These are phyloP conservation scores for Haemorhous mexicanus DNA, from an alignment of 2,113 vertebrate species.

Conservation along the genomic window DNA sequence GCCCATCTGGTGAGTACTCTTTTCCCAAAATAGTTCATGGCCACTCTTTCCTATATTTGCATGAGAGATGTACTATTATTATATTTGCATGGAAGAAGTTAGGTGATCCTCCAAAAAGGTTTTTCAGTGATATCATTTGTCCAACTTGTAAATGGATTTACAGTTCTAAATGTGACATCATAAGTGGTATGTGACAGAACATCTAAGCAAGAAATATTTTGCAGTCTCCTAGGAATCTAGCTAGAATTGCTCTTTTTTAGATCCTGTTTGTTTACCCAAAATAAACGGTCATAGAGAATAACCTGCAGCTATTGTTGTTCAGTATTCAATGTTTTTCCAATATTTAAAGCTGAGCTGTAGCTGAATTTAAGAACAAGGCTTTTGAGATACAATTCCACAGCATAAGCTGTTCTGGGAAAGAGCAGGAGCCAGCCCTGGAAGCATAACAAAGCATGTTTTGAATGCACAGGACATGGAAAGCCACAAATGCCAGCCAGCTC, in stretches of 20 bases:
- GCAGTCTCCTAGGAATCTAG: background rate
- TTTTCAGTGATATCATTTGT: background rate
- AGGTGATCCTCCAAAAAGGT: background rate
- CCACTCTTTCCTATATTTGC: background rate
- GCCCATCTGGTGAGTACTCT: slow-evolving; percentile 14
- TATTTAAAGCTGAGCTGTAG: background rate
- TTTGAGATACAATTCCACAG: background rate
- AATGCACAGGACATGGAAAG: slow-evolving; percentile 10
- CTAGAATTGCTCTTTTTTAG: background rate
- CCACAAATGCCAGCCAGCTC: background rate
- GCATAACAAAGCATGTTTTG: background rate
- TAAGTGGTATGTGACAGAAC: background rate
- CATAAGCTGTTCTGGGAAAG: background rate
- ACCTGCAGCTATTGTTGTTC: background rate
- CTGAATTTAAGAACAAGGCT: background rate
- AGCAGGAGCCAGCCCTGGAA: background rate
- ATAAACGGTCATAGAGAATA: background rate
- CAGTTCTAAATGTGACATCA: background rate
- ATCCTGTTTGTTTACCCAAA: background rate
- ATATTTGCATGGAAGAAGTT: slow-evolving; percentile 5
- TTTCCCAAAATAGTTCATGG: slow-evolving; percentile 39
- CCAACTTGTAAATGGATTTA: background rate
- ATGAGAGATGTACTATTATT: background rate
- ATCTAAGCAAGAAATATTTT: background rate
- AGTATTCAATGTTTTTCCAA: background rate